phyloP scores from a whole-genome alignment of 2,888 invertebrate genomes.

The Criorhina ranunculi region DNA sequence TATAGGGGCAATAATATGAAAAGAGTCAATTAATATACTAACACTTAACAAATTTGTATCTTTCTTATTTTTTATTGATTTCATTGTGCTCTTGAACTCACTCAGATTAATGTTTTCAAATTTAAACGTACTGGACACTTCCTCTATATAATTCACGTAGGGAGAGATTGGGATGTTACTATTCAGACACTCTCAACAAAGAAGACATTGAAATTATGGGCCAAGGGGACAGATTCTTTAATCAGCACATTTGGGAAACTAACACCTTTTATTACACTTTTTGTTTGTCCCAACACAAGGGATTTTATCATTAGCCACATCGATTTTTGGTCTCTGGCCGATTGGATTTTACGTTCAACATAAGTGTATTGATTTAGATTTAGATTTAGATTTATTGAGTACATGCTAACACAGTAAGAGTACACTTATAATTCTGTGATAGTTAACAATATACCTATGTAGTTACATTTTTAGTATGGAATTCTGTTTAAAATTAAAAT shows the following conservation, averaged over 20 bases:
- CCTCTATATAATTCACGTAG: not conserved
- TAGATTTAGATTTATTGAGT: too few relatives aligned
- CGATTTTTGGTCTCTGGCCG: not conserved
- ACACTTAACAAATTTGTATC: too few relatives aligned
- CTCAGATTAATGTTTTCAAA: too few relatives aligned
- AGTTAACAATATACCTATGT: too few relatives aligned
- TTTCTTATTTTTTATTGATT: too few relatives aligned
- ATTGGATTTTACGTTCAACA: constrained; percentile 5
- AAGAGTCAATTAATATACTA: too few relatives aligned
- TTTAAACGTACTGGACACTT: not conserved
- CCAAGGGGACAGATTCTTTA: not conserved
- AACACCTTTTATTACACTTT: constrained; percentile 4
- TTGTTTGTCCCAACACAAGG: not conserved
- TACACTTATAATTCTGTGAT: too few relatives aligned
- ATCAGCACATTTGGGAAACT: not conserved
- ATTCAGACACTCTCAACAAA: not conserved
- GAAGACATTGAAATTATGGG: not conserved
- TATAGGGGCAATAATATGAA: not conserved
- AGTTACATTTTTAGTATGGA: too few relatives aligned
- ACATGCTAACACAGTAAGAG: too few relatives aligned
- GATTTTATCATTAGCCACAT: constrained; percentile 1
- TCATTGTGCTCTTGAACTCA: too few relatives aligned
- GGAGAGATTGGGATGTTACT: not conserved
- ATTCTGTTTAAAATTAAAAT: too few relatives aligned
- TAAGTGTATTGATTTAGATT: too few relatives aligned